Conservation (phyloP, 1,140 invertebrate species). For the Diabrotica virgifera region DNA sequence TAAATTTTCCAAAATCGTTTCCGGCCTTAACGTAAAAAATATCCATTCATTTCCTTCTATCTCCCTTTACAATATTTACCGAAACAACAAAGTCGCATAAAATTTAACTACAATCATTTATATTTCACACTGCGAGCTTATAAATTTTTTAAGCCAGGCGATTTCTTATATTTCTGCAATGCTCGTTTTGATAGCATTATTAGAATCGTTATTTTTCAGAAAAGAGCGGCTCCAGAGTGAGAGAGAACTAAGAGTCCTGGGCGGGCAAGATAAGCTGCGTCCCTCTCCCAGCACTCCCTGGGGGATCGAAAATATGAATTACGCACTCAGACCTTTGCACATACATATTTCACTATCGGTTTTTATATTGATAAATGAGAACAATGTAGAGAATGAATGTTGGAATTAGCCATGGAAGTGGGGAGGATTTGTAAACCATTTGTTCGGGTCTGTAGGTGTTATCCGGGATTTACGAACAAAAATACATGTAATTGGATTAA, state of each 20-base stretch:
- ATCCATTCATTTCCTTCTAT: too few relatives aligned
- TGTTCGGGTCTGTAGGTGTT: neutral
- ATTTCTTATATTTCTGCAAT: constrained; percentile 15
- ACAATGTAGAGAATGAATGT: neutral
- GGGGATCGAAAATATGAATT: constrained; percentile 18
- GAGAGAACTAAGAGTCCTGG: constrained; percentile 21
- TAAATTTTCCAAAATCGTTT: too few relatives aligned
- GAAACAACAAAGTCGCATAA: neutral
- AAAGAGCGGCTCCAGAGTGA: constrained; percentile 17
- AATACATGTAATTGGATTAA: constrained; percentile 1
- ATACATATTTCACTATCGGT: constrained; percentile 18
- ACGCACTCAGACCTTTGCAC: constrained; percentile 18
- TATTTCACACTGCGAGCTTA: constrained; percentile 31
- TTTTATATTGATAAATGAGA: constrained; percentile 7
- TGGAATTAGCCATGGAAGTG: neutral
- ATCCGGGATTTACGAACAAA: neutral
- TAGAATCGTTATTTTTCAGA: constrained; percentile 33
- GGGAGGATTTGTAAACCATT: neutral
- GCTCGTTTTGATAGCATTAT: constrained; percentile 32
- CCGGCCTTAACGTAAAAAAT: too few relatives aligned
- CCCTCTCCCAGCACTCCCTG: constrained; percentile 11
- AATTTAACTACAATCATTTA: constrained; percentile 10
- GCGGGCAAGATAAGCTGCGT: constrained; percentile 27
- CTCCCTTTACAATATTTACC: neutral
- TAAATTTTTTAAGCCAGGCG: constrained; percentile 18